Conservation (phyloP, 2,797 vertebrate species). For the Phylloscopus collybita region DNA sequence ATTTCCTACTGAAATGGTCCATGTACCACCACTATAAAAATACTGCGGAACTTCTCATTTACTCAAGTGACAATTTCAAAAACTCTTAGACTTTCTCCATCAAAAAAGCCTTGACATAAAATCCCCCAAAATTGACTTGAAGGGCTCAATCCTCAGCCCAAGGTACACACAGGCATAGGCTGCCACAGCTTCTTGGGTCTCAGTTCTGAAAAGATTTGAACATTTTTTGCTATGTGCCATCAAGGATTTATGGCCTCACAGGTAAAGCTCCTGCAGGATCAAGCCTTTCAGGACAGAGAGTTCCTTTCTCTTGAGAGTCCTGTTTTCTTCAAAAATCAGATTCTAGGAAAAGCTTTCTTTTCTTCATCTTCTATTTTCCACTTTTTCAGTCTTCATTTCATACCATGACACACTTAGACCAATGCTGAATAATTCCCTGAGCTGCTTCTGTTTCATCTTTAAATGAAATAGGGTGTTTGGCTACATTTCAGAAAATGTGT, state of each 20-base stretch:
- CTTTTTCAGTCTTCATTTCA: neutral
- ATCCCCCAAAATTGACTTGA: neutral
- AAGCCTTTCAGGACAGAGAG: neutral
- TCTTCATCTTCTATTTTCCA: neutral
- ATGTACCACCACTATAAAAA: slow-evolving; percentile 48
- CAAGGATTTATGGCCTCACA: neutral
- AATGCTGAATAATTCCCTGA: neutral
- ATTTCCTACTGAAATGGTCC: slow-evolving; percentile 47
- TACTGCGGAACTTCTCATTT: slow-evolving; percentile 32
- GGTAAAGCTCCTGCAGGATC: neutral
- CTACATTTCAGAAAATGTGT: neutral
- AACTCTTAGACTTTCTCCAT: slow-evolving; percentile 3
- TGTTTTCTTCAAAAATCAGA: slow-evolving; percentile 14
- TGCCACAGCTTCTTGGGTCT: neutral
- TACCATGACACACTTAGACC: neutral
- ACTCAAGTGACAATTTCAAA: slow-evolving; percentile 42
- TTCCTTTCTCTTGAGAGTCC: neutral
- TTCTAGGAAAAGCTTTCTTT: neutral
- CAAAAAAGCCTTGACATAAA: slow-evolving; percentile 23
- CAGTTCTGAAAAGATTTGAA: neutral
- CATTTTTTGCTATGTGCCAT: neutral
- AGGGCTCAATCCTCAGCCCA: neutral
- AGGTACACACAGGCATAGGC: rapidly evolving
- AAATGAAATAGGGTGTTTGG: neutral
- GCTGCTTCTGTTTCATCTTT: neutral